Base-by-base conservation (phyloP, 2,113 vertebrate species). In the Phoenicopterus ruber region DNA sequence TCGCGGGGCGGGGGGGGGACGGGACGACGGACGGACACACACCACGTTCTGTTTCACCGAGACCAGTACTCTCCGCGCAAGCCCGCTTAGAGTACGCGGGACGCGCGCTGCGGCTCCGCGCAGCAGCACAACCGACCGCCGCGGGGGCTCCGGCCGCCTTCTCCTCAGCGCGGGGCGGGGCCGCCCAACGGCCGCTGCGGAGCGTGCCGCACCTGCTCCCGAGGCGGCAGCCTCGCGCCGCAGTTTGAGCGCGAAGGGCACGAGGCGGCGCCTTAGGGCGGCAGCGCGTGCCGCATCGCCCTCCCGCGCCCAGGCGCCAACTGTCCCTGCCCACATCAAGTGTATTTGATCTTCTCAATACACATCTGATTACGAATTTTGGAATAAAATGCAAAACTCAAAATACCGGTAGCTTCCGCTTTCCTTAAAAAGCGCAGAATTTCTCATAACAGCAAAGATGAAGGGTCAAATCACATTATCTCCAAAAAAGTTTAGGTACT, bases 361-460 rank as follows among this genome's bases (percentile, higher is more conserved):
- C 26, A 2, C 8, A 1, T 2, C 8, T 2, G 13, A 20, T 14
- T 22, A 9, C 2, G 40, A 4, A 7, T 11, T 20, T 3, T 3
- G 54, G 63, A n/a, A 47, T 36, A 47, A 76, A 62, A 21, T 1
- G 62, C 29, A 20, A 5, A 32, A 17, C 28, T 17, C 25, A 4
- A 13, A 31, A 18, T 3, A 25, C 13, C 9, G 1, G 14, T 3
- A 24, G 11, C 7, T 6, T 5, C 12, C 26, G 1, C 70, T 8
- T 8, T 4, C 6, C 34, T 26, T 6, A 11, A 55, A 6, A 21
- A 2, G 38, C 4, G 50, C 67, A 3, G 14, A 6, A 6, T 9
- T 44, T 9, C 32, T 1, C 1, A 1, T 1, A 25, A 24, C 24
- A 10, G 57, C 15, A 2, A 9, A 19, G 46, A 4, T 0, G 9